Evolutionary conservation across 92 coral and sea anemone genomes (phyloP), one percentile per base, ranked within the genome.

Genomic region (Micromussa lordhowensis): DNA sequence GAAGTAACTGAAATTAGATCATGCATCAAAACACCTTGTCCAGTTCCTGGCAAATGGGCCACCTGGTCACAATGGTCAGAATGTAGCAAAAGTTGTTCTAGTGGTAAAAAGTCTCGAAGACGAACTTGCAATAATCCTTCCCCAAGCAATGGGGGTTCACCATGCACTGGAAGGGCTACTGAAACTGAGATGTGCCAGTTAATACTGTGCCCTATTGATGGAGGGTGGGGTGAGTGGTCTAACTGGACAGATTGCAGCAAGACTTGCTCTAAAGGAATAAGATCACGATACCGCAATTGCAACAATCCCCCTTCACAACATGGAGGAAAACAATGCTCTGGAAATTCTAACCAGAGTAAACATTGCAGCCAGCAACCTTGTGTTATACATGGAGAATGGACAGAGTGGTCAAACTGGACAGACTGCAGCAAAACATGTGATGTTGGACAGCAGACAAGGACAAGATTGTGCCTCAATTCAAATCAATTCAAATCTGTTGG

Each of bases 51-150:
- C 38, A 83, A 86, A 26, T 97, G 99, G 99, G 91, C 94, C 26
- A 35, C 92, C 75, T 97, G 99, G 99, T 83, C 91, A 24, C 74
- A 83, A 21, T 97, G 99, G 99, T 87, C 93, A 13, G 63, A 85
- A 10, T 97, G 99, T 69, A 94, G 91, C 74, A 74, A 73, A 11
- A 82, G 96, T 4, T 97, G 98, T 82, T 96, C 93, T 32, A 40
- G 82, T 71, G 99, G 99, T 24, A 22, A 40, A 40, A 93, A 81
- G 54, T 76, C 16, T 36, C 87, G 98, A 77, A 86, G 76, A 11
- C 82, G 99, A 75, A 54, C 82, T 21, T 97, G 99, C 58, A 34
- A 75, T 28, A 87, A 80, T 64, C 94, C 94, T 9, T 11, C 61
- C 7, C 91, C 91, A 17, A 85, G 80, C 31, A 82, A 86, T 49